Conservation (phyloP, 2,888 invertebrate genomes). For the Scaptomyza tumidula region DNA sequence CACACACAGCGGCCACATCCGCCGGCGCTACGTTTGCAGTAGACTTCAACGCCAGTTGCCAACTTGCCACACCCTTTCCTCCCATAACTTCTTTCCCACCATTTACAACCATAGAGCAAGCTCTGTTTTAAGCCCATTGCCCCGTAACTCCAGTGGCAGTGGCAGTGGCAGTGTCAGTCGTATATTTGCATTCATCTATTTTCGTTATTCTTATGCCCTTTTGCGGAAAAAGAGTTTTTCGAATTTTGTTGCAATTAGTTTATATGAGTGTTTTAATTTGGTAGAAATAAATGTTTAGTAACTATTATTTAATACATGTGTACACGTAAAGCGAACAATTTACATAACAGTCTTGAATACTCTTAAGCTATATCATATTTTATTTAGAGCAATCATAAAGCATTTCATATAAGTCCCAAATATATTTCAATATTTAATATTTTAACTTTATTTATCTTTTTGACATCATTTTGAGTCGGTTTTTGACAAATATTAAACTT, state of each 20-base stretch:
- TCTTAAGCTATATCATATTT: too few relatives aligned
- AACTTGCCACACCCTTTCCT: neutral
- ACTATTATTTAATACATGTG: too few relatives aligned
- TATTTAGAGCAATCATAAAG: too few relatives aligned
- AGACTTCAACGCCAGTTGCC: slow-evolving; percentile 48
- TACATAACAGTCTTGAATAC: too few relatives aligned
- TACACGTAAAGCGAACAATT: too few relatives aligned
- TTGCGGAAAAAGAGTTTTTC: neutral
- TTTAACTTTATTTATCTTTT: too few relatives aligned
- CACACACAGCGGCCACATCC: slow-evolving; percentile 68
- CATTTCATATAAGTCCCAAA: too few relatives aligned
- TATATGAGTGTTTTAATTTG: neutral
- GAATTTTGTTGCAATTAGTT: neutral
- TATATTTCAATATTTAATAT: too few relatives aligned
- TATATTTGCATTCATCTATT: slow-evolving; percentile 48
- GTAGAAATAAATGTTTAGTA: too few relatives aligned
- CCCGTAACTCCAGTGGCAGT: slow-evolving; percentile 4
- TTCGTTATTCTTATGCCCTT: slow-evolving; percentile 38
- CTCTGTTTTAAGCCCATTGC: slow-evolving; percentile 6
- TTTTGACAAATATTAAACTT: too few relatives aligned
- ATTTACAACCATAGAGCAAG: neutral
- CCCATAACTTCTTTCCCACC: neutral
- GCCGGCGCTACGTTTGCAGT: slow-evolving; percentile 44
- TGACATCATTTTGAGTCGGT: too few relatives aligned
- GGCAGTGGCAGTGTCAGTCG: slow-evolving; percentile 12